Base-by-base conservation (phyloP, 2,113 vertebrate genomes). In the Pimephales promelas region DNA sequence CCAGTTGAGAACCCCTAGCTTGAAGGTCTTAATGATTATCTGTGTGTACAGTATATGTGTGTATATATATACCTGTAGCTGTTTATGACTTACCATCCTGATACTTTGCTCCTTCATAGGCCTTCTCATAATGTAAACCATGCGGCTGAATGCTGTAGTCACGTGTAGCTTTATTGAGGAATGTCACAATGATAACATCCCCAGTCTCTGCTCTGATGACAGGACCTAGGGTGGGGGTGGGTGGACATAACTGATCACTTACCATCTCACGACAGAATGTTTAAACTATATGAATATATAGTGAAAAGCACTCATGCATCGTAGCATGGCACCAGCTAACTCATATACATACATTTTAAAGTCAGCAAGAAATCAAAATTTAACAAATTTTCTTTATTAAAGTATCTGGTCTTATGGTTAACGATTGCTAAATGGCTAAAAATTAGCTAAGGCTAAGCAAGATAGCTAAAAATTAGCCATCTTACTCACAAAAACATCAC, bases 191-290 rank as follows among this genome's bases (percentile, higher is more conserved):
- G 34, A 99, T 86, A 0, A 91, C 95, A 43, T 99, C 97, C 79
- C 97, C 97, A 62, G 95, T 94, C 91, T 99, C 97, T 70, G 94
- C 96, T 91, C 95, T 96, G 90, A 99, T 95, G 68, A 97, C 94
- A 0, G 97, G 97, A 54, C 98, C 98, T 99, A 85, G 54, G 7
- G 31, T 66, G 22, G 20, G 59, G 14, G 8, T 16, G 16, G 9
- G 10, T 54, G 20, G 0, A 40, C 1, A 40, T 40, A 68, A 68
- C 4, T 0, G 0, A 40, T n/a, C 20, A 68, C 7, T 22, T 54
- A 54, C 0, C 52, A 54, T 22, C 52, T 54, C 20, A 54, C 20
- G 7, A 54, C 52, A 54, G 47, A 49, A 49, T 54, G 18, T 10
- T 11, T 40, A 10, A 31, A 34, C 62, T 36, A 22, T 34, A 68